Base-by-base conservation (phyloP, 1,140 invertebrate genomes). In the Drosophila pectinifera region DNA sequence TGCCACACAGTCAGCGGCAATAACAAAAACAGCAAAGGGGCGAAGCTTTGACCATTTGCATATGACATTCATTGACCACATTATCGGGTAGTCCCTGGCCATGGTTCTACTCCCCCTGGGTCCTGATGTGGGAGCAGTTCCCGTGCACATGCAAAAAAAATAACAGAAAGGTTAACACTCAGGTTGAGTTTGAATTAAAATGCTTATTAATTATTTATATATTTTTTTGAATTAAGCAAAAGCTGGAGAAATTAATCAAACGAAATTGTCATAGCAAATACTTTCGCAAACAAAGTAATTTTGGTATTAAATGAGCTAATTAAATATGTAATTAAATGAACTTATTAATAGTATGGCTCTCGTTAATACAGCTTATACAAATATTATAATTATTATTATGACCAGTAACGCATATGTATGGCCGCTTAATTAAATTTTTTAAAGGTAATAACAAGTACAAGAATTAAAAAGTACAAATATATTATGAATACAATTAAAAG, bases 61-160 rank as follows among this genome's bases (percentile, higher is more conserved):
- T 70, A 13, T 57, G 64, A 11, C 67, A 82, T 82, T 82, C 78
- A 70, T 79, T 88, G 64, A 68, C 51, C 65, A 61, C 51, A 75
- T 76, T 76, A 82, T 86, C 73, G 49, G 49, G 69, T 73, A 64
- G 68, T 54, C 49, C 51, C 39, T 51, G 56, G 46, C 28, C 53
- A 45, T 51, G 36, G 20, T 39, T 31, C 2, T 18, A 20, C 13
- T 11, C n/a, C n/a, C n/a, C n/a, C 8, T 42, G 18, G 7, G 10
- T 13, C 31, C 5, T 36, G 22, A 38, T 20, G 54, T 45, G 53
- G 62, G 41, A n/a, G 16, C 6, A 10, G 42, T 5, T 26, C 4
- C 24, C 34, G n/a, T n/a, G n/a, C n/a, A n/a, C 59, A 18, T 10
- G 7, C n/a, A 43, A 1, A 53, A 62, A 61, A 36, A 26, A 54